Percentiles rank a stretch among this genome's conserved stretches.
phyloP scores from a whole-genome alignment of 2,888 invertebrate species.

The Brenthis ino region DNA sequence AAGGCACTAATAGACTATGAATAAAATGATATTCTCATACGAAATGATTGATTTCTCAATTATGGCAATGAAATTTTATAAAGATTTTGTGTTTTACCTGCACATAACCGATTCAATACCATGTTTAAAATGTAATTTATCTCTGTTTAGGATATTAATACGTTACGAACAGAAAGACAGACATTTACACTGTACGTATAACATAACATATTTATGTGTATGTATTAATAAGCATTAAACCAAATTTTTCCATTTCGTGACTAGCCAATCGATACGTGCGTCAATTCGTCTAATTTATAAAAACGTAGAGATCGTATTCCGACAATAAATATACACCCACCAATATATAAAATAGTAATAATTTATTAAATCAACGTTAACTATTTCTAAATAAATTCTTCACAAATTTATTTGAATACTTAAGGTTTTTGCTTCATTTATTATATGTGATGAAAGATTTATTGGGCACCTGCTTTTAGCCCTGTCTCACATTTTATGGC shows the following conservation, averaged over 20 bases:
- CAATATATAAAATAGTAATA: conserved; percentile 14
- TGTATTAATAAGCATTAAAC: no score
- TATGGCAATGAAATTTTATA: no score
- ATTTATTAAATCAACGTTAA: conserved; percentile 21
- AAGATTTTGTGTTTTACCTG: no score
- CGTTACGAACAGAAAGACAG: no score
- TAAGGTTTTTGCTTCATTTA: conserved; percentile 23
- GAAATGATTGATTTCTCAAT: no score
- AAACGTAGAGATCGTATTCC: background rate
- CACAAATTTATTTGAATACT: conserved; percentile 20
- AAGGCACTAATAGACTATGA: no score
- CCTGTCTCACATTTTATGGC: conserved; percentile 25
- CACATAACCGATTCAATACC: no score
- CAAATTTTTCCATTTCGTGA: background rate
- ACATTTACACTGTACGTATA: no score
- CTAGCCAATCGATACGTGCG: background rate
- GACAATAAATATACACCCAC: conserved; percentile 14
- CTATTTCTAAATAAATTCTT: conserved; percentile 18
- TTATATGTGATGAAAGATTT: conserved; percentile 27
- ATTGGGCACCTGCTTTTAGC: conserved; percentile 20
- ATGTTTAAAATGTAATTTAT: no score
- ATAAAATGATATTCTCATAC: no score
- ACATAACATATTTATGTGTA: no score
- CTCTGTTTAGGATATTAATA: no score
- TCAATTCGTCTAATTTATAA: conserved; percentile 7